Base-by-base conservation (phyloP, 1,140 invertebrate species). In the Potamilus streckersoni region DNA sequence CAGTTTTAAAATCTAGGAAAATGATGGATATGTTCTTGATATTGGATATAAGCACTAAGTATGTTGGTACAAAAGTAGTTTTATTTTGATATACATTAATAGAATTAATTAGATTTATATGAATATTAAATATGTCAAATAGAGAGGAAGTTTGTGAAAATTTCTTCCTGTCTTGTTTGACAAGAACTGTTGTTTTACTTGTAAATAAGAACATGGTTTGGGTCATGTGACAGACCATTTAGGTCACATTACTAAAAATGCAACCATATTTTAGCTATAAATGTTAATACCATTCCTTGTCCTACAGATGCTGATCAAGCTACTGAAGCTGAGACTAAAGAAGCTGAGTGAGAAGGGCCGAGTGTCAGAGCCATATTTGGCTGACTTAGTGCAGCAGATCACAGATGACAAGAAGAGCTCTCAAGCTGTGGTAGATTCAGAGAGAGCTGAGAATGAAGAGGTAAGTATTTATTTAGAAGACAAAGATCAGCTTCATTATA, bases 261-360 rank as follows among this genome's bases (percentile, higher is more conserved):
- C 38, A 58, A 1, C 38, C 38, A 49, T 11, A 11, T 49, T 49
- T 16, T 15, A 23, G 12, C 59, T 20, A 58, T 1, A 17, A 60
- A 20, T 56, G 13, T 56, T 38, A 0, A 20, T 19, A 12, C 23
- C 20, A 58, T 71, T 71, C 27, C 23, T 71, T 56, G 5, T 23
- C 68, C 64, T 75, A 14, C 68, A 86, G 85, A 71, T 86, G 75
- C 63, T 83, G 69, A 64, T 95, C 17, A 80, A 80, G 38, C 76
- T 80, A 57, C 67, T 87, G 68, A 82, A 79, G 55, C 78, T 76
- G 68, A 73, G 83, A 17, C 67, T 87, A 59, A 72, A 79, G 31
- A 85, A 83, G 67, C 74, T 80, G 60, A 76, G 82, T 19, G 79
- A 79, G n/a, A 86, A 82, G 63, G 82, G 80, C 63, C 72, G 75